Conservation (phyloP, 2,797 vertebrate species). For the Ammospiza maritima region DNA sequence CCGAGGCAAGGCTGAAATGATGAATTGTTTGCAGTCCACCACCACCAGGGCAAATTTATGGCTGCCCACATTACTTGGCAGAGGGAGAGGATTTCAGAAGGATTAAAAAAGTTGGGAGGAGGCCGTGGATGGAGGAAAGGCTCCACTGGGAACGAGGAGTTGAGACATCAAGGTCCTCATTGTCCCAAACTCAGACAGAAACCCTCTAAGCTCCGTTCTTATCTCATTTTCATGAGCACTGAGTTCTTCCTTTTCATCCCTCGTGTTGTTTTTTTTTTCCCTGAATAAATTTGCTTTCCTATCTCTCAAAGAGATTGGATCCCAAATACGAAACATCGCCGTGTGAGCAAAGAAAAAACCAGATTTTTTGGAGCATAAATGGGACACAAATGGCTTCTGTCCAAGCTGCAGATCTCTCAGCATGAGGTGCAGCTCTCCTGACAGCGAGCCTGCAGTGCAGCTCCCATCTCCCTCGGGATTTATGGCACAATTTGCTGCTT, state of each 20-base stretch:
- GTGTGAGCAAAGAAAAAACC: rapidly evolving
- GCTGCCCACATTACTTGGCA: slow-evolving; percentile 41
- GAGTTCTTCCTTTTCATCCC: background rate
- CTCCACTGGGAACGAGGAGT: background rate
- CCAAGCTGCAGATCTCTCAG: background rate
- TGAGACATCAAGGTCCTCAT: slow-evolving; percentile 21
- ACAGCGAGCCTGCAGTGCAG: background rate
- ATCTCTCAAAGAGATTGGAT: background rate
- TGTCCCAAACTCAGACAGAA: background rate
- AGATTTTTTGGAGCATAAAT: background rate
- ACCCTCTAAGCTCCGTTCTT: background rate
- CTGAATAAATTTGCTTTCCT: background rate
- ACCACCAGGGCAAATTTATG: slow-evolving; percentile 21
- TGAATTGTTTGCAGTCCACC: background rate
- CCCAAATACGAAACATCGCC: background rate
- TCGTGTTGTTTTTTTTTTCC: background rate
- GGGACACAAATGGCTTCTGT: background rate
- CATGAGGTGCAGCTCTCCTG: background rate
- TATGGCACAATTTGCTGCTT: background rate
- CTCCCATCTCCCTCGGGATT: background rate
- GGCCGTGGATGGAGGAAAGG: slow-evolving; percentile 5
- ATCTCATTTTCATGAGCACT: background rate
- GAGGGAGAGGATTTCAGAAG: background rate
- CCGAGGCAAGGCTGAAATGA: background rate
- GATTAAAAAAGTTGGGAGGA: background rate